These are phyloP conservation scores for Ceyx erithaca DNA, from an alignment of 2,797 vertebrate species.

Conservation along the genomic window DNA sequence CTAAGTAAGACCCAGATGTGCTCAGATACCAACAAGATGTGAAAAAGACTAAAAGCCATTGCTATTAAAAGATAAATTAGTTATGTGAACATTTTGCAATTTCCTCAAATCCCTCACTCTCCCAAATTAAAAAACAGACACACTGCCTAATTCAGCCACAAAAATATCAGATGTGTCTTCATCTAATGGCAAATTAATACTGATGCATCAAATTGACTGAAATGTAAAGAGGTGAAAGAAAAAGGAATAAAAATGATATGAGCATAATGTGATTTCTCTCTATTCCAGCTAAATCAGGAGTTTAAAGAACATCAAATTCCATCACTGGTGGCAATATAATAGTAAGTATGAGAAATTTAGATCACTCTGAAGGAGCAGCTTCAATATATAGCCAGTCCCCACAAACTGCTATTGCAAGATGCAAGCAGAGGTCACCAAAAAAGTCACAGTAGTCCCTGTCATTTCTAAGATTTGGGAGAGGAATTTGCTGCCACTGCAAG, in stretches of 20 bases:
- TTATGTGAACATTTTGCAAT: constrained; percentile 13
- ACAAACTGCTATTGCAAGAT: background rate
- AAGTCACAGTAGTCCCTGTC: background rate
- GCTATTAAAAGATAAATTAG: constrained; percentile 37
- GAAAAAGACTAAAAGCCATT: constrained; percentile 42
- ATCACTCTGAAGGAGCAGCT: background rate
- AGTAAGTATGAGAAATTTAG: background rate
- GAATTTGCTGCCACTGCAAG: background rate
- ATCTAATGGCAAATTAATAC: constrained; percentile 30
- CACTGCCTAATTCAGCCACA: constrained; percentile 3
- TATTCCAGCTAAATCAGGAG: background rate
- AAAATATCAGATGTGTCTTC: background rate
- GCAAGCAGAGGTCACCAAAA: background rate
- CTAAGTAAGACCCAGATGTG: constrained; percentile 10
- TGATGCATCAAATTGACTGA: constrained; percentile 12
- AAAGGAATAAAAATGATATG: background rate
- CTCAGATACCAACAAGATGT: background rate
- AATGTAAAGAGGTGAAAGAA: constrained; percentile 9
- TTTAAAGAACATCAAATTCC: background rate
- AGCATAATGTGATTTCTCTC: background rate
- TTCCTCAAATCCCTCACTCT: constrained; percentile 24
- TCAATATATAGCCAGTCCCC: background rate
- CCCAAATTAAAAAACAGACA: constrained; percentile 20
- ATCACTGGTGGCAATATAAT: background rate
- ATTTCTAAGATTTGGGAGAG: background rate